Base-by-base conservation (phyloP, 1,140 invertebrate species). In the Halotydeus destructor region DNA sequence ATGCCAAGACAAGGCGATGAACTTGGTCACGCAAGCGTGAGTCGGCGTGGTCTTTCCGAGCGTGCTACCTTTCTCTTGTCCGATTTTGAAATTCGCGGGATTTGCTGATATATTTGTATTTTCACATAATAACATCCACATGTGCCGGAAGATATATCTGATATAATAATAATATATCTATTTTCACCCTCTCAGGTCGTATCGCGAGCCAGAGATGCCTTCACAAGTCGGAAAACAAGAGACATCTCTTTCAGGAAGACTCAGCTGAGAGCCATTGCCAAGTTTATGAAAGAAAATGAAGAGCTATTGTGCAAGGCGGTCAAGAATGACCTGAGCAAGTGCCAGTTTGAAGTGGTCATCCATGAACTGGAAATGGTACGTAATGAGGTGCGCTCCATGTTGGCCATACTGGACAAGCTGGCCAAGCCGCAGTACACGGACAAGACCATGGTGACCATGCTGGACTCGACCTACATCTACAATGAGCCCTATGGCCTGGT, bases 251-350 rank as follows among this genome's bases (percentile, higher is more conserved):
- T 82, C 65, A 70, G 86, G 40, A 67, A 72, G 43, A 62, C 70
- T 46, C 86, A 94, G 56, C 58, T 96, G 8, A 68, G 76, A 54
- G 68, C 62, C 19, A 51, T 91, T 3, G 49, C 74, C 25, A 66
- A 66, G 44, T 70, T 91, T 67, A 67, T 85, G 47, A 69, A 78
- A 46, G 84, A 93, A 53, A 76, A 86, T 57, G 61, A 60, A 31
- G 62, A 69, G n/a, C 69, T 69, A 24, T 72, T 93, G 52, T 54
- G 73, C 16, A 65, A 70, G 26, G 84, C 77, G 0, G 57, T 93
- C 12, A 64, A 69, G 23, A 65, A 73, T 40, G 88, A 94, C 61
- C 67, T 94, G 48, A 62, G 71, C 46, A 80, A 82, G 50, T 49
- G 55, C 12, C 49, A 52, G n/a, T 47, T 56, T 23, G 64, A 67